Evolutionary conservation across 1,140 invertebrate species (phyloP), one percentile per base, ranked within the genome.

Genomic region (Dysdera silvatica): DNA sequence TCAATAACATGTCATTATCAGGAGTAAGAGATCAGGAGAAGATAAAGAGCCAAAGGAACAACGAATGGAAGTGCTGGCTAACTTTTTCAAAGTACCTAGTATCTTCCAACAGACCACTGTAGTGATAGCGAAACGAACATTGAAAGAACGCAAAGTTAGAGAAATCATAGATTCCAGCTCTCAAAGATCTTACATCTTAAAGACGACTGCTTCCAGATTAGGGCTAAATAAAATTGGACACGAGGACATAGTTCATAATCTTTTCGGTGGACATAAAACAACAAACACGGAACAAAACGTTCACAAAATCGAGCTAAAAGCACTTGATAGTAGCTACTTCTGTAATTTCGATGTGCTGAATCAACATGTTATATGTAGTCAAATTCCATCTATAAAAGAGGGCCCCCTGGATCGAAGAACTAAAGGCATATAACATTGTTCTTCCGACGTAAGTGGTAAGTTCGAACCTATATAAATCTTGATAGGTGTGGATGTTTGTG

Each of bases 401-500:
- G 6, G 31, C 2, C 16, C 29, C 32, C 18, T 23, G 3, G n/a
- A 43, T 56, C 10, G 20, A 45, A 29, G 47, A 59, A 24, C 24
- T 40, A 49, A 20, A 32, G 51, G 7, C 28, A 4, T 14, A 37
- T 10, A 14, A 20, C 16, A 59, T 59, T 51, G 3, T 10, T 28
- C 4, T 41, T 20, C 5, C 43, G 12, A 45, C 47, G 26, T 23
- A 33, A 33, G 2, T 31, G 7, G 29, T 33, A 24, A 45, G 43
- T 31, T 23, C 20, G 7, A n/a, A n/a, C n/a, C n/a, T n/a, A 48
- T 48, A 35, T 29, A 58, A 58, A 14, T 58, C 28, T 45, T 58
- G 4, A 48, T 58, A 12, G 31, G 29, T 14, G 31, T 6, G 14
- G 43, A 58, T 28, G 16, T 55, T 32, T 1, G 29, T 4, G 43